Percentiles rank a stretch among this genome's conserved stretches.
These are phyloP conservation scores for Julus scandinavius DNA, from an alignment of 2,888 invertebrate species.

Conservation along the genomic window DNA sequence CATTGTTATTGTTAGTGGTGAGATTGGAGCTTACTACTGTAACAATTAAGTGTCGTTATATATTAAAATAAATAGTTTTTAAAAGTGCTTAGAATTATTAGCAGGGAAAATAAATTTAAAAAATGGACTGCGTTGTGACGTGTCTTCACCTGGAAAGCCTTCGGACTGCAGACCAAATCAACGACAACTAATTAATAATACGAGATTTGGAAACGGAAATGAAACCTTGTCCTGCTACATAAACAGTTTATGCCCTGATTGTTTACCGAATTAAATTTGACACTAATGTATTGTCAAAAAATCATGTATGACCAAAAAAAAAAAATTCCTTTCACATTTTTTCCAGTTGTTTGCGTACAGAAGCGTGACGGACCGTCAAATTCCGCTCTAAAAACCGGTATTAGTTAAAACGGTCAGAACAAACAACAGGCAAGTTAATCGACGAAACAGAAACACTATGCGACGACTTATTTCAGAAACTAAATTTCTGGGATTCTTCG, in stretches of 20 bases:
- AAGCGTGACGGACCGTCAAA: not conserved
- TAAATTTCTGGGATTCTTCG: not conserved
- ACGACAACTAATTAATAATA: constrained; percentile 10
- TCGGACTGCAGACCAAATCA: not conserved
- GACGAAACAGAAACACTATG: not conserved
- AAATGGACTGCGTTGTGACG: not conserved
- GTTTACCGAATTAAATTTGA: constrained; percentile 11
- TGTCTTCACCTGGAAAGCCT: not conserved
- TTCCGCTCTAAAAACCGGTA: constrained; percentile 9
- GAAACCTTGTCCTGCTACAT: constrained; percentile 3
- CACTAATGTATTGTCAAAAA: constrained; percentile 19
- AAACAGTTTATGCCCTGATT: constrained; percentile 38
- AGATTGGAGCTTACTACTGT: not conserved
- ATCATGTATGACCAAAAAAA: constrained; percentile 21
- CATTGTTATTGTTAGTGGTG: constrained; percentile 24
- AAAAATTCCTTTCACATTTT: constrained; percentile 3
- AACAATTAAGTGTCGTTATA: not conserved
- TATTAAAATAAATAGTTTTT: not conserved
- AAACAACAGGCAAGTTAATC: constrained; percentile 18
- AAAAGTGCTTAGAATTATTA: not conserved
- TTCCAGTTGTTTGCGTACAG: constrained; percentile 38
- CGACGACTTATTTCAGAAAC: not conserved
- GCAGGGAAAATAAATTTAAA: not conserved
- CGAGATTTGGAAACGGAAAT: constrained; percentile 2
- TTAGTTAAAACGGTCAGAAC: not conserved